Base-by-base conservation (phyloP, 2,113 vertebrate species). In the Chaenocephalus aceratus region DNA sequence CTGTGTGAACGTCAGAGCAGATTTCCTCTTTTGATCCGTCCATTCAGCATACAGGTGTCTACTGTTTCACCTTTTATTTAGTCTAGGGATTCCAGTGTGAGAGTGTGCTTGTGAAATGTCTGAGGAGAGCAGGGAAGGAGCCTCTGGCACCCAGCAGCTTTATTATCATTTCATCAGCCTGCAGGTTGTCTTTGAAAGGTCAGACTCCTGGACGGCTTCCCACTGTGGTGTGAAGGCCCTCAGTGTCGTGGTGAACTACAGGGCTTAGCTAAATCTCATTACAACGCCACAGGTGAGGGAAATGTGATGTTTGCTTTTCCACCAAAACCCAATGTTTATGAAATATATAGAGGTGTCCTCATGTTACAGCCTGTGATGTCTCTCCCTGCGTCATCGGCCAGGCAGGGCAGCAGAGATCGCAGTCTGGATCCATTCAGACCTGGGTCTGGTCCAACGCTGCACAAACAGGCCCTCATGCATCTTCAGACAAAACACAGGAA, bases 401-500 rank as follows among this genome's bases (percentile, higher is more conserved):
- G 53, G 58, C 53, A 21, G 69, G 73, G 44, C 67, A 16, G 52
- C 67, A n/a, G 16, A 58, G 63, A 57, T 64, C n/a, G 8, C 46
- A 44, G 82, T 81, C 85, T 87, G 86, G 84, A 83, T 81, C 68
- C 56, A 46, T 75, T 88, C 67, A 75, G 52, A 44, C 53, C 58
- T 2, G 14, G 36, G 34, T 36, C 49, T 61, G 88, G 63, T 77
- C 64, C 68, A 53, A 62, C 34, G 18, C 80, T 87, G 82, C 77
- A 48, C 76, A 82, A 85, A 86, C 75, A 76, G 62, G 59, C 63
- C 46, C 44, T 58, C 44, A 4, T 0, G 30, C 30, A 30, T 30
- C 76, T 81, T 52, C 73, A 88, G 89, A 88, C 87, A 75, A 86
- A 92, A 89, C 82, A 91, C 59, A 85, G 79, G 83, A 86, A 86